Percentiles rank a stretch among this genome's conserved stretches.
phyloP scores from a whole-genome alignment of 1,140 invertebrate genomes.

The Dendrolimus punctatus region DNA sequence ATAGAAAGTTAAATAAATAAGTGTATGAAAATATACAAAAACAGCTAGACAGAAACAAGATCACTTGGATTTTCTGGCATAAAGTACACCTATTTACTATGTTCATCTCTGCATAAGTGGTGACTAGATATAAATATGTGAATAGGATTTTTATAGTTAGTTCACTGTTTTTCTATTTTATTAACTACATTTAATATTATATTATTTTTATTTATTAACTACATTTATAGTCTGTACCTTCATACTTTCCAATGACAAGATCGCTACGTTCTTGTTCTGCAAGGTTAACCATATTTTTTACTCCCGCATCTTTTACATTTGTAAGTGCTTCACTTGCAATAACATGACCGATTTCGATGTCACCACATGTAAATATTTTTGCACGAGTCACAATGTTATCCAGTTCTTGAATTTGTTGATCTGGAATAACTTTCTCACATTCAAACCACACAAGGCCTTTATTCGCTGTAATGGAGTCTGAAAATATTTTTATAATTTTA shows the following conservation, averaged over 20 bases:
- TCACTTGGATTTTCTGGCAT: too few relatives aligned
- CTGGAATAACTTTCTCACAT: slow-evolving; percentile 42
- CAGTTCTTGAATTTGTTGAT: slow-evolving; percentile 37
- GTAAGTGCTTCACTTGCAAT: slow-evolving; percentile 42
- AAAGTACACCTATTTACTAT: too few relatives aligned
- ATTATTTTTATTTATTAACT: too few relatives aligned
- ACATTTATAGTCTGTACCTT: slow-evolving; percentile 70
- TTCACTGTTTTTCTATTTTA: too few relatives aligned
- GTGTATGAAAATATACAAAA: too few relatives aligned
- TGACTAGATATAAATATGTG: too few relatives aligned
- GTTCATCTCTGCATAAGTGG: too few relatives aligned
- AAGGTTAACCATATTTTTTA: slow-evolving; percentile 58
- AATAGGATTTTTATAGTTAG: too few relatives aligned
- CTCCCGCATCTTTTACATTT: slow-evolving; percentile 34
- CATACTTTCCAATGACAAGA: slow-evolving; percentile 79
- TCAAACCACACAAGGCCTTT: slow-evolving; percentile 46
- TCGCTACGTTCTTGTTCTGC: slow-evolving; percentile 82
- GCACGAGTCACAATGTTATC: slow-evolving; percentile 42
- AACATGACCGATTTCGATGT: slow-evolving; percentile 70
- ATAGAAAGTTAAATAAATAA: too few relatives aligned
- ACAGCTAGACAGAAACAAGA: too few relatives aligned
- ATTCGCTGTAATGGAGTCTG: slow-evolving; percentile 13
- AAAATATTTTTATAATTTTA: slow-evolving; percentile 6
- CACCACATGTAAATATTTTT: slow-evolving; percentile 57
- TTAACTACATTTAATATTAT: too few relatives aligned